phyloP scores from a whole-genome alignment of 2,113 vertebrate species.

The Paedocypris sp. region DNA sequence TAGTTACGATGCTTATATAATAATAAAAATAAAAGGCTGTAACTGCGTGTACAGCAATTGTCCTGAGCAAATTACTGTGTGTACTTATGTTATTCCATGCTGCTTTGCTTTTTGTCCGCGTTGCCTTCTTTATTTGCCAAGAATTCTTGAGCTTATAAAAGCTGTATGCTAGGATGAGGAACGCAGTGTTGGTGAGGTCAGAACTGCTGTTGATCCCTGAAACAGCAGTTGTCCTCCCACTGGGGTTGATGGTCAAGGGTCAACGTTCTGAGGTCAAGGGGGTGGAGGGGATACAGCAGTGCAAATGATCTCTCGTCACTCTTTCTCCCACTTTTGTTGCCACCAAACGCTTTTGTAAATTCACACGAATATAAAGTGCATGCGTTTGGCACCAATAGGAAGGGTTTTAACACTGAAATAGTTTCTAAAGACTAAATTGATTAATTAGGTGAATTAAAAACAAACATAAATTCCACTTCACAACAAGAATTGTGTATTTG shows the following conservation, averaged over 20 bases:
- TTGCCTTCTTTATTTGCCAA: neutral
- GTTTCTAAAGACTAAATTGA: no score
- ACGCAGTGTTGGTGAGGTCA: neutral
- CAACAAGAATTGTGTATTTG: no score
- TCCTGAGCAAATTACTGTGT: no score
- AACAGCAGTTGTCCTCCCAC: constrained; percentile 9
- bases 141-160: no score
- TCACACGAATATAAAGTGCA: constrained; percentile 19
- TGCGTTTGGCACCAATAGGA: constrained; percentile 47
- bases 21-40: no score
- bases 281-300: neutral
- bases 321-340: constrained; percentile 11
- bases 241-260: constrained; percentile 27
- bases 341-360: neutral
- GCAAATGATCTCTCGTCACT: constrained; percentile 30
- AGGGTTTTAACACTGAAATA: no score
- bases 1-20: no score
- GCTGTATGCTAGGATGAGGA: neutral
- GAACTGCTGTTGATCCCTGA: neutral
- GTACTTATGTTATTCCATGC: no score
- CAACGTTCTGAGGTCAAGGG: constrained; percentile 30
- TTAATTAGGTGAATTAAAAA: no score
- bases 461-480: no score
- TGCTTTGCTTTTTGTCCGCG: no score
- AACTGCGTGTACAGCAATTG: no score